These are phyloP conservation scores for Eubasilissa splendida DNA, from an alignment of 2,888 invertebrate genomes.

Conservation along the genomic window DNA sequence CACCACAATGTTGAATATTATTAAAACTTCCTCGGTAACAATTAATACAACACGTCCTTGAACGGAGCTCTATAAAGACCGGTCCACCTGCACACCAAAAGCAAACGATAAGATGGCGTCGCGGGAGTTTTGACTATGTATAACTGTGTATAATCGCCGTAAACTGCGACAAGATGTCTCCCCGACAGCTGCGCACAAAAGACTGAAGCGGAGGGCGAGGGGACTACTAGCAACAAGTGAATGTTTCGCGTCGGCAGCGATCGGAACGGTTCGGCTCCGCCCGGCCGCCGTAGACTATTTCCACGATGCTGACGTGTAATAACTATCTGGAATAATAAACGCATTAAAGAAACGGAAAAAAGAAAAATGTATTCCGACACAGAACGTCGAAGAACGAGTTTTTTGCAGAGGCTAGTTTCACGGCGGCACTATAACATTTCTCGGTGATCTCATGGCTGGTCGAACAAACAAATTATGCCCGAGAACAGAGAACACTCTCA, in stretches of 20 bases:
- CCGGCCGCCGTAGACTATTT: slow-evolving; percentile 40
- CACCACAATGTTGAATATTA: slow-evolving; percentile 25
- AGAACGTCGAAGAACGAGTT: slow-evolving; percentile 41
- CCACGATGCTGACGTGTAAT: slow-evolving; percentile 48
- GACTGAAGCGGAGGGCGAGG: slow-evolving; percentile 69
- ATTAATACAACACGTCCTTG: slow-evolving; percentile 62
- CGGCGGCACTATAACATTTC: no score
- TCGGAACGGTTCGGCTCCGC: slow-evolving; percentile 45
- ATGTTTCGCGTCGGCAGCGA: slow-evolving; percentile 46
- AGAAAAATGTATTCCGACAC: slow-evolving; percentile 19
- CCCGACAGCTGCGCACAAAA: slow-evolving; percentile 70
- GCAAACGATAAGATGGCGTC: slow-evolving; percentile 54
- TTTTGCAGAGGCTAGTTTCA: slow-evolving; percentile 2
- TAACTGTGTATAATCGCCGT: slow-evolving; percentile 61
- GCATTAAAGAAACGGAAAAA: slow-evolving; percentile 45
- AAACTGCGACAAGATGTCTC: slow-evolving; percentile 64
- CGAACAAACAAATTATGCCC: no score
- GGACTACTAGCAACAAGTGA: slow-evolving; percentile 60
- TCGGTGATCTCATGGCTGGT: no score
- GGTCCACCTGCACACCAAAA: slow-evolving; percentile 52
- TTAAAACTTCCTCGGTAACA: slow-evolving; percentile 40
- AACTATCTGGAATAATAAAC: slow-evolving; percentile 48
- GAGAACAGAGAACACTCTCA: no score
- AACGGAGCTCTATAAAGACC: slow-evolving; percentile 61
- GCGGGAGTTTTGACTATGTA: slow-evolving; percentile 61